A percentile compares a stretch with the other conserved stretches of the same genome.
Conservation (phyloP, 2,797 vertebrate genomes). For the Trematomus bernacchii region DNA sequence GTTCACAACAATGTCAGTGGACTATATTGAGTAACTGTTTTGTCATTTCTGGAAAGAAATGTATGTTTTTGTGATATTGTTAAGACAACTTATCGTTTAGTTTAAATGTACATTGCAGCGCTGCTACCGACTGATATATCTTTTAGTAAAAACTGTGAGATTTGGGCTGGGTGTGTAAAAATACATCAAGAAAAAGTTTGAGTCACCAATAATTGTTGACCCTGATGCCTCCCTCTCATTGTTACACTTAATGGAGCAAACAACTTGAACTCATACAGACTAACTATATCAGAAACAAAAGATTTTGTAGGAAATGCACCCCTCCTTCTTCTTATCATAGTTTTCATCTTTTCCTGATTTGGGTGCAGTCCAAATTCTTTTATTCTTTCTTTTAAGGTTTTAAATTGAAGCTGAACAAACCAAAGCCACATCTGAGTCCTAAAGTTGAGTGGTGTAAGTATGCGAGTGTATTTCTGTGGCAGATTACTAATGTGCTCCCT, state of each 20-base stretch:
- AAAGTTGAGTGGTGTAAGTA: conserved; percentile 6
- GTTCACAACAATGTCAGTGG: too few species aligned
- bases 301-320: not conserved
- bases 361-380: not conserved
- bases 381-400: not conserved
- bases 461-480: conserved; percentile 15
- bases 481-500: conserved; percentile 42
- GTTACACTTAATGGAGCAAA: conserved; percentile 5
- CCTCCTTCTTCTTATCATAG: not conserved
- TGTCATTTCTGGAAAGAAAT: too few species aligned
- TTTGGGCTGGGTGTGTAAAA: not conserved
- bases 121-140: not conserved
- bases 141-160: not conserved
- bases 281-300: conserved; percentile 2
- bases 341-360: conserved; percentile 24
- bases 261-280: conserved; percentile 8
- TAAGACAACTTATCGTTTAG: not conserved
- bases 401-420: not conserved
- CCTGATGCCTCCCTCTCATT: conserved; percentile 2
- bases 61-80: not conserved
- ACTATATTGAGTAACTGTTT: too few species aligned
- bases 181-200: not conserved
- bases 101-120: not conserved
- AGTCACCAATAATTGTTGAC: not conserved
- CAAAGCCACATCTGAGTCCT: not conserved